Evolutionary conservation across 2,113 vertebrate species (phyloP).

Genomic region (Xenopus tropicalis): DNA sequence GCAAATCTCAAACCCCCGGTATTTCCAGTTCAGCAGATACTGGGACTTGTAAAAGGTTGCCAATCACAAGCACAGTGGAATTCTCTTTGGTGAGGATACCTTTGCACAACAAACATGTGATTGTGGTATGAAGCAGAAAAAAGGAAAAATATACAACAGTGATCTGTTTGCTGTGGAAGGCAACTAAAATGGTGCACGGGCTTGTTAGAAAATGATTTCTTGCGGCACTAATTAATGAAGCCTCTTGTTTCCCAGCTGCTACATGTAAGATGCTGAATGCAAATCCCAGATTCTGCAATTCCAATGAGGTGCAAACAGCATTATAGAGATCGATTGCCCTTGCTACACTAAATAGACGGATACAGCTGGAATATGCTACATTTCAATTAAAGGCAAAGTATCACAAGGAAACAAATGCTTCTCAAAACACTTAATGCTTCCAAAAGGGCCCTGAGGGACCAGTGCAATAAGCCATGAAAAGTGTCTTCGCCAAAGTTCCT

Average conservation of each 20-base stretch:
- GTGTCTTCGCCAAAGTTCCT: too few species aligned
- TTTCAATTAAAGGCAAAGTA: slow-evolving; percentile 10
- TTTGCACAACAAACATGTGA: not conserved
- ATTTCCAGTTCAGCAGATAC: too few species aligned
- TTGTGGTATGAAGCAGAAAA: not conserved
- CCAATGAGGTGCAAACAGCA: slow-evolving; percentile 31
- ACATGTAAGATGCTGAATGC: slow-evolving; percentile 31
- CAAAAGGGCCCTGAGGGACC: too few species aligned
- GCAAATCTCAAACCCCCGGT: too few species aligned
- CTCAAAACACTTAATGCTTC: too few species aligned
- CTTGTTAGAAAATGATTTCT: slow-evolving; percentile 45
- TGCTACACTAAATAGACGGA: slow-evolving; percentile 18
- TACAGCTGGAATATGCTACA: slow-evolving; percentile 6
- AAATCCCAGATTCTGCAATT: slow-evolving; percentile 33
- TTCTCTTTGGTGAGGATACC: too few species aligned
- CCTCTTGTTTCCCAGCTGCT: slow-evolving; percentile 38
- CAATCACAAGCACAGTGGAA: too few species aligned
- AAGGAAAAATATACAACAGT: slow-evolving; percentile 10
- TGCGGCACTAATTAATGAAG: slow-evolving; percentile 45
- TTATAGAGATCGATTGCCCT: slow-evolving; percentile 31
- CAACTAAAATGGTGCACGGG: slow-evolving; percentile 27
- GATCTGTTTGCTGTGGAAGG: slow-evolving; percentile 31
- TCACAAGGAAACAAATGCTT: not conserved
- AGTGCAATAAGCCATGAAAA: too few species aligned
- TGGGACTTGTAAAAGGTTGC: too few species aligned